A percentile compares a stretch with the other conserved stretches of the same genome.
phyloP scores from a whole-genome alignment of 2,888 invertebrate genomes.

The Prosopocoilus inquinatus region DNA sequence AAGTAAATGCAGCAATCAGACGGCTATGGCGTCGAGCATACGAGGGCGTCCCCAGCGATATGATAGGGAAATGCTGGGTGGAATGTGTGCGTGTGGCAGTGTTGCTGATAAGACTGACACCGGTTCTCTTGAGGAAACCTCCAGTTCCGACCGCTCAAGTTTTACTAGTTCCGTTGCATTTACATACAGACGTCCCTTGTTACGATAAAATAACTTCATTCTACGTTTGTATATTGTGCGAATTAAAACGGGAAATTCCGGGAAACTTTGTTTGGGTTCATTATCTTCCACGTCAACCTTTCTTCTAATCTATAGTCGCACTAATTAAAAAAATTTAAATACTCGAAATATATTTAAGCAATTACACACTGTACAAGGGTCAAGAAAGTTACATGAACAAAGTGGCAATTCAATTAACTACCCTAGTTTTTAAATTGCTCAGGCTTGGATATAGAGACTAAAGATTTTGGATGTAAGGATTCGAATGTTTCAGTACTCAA shows the following conservation, averaged over 20 bases:
- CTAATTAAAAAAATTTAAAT: no score
- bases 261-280: conserved; percentile 11
- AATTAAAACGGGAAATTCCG: conserved; percentile 9
- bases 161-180: conserved; percentile 38
- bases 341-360: no score
- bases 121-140: conserved; percentile 35
- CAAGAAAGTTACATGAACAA: no score
- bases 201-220: conserved; percentile 36
- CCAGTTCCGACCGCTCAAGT: conserved; percentile 36
- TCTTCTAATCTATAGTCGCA: no score
- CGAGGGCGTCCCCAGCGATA: conserved; percentile 31
- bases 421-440: no score
- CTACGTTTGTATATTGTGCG: conserved; percentile 26
- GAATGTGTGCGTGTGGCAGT: conserved; percentile 37
- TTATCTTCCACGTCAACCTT: no score
- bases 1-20: conserved; percentile 14
- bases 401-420: no score
- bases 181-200: conserved; percentile 35
- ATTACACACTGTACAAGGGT: no score
- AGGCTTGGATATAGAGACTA: no score
- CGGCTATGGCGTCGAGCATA: conserved; percentile 18
- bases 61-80: conserved; percentile 37
- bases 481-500: no score
- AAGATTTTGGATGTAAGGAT: no score
- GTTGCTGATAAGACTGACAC: conserved; percentile 38